Evolutionary conservation across 2,113 vertebrate species (phyloP).

Genomic region (Protobothrops mucrosquamatus): DNA sequence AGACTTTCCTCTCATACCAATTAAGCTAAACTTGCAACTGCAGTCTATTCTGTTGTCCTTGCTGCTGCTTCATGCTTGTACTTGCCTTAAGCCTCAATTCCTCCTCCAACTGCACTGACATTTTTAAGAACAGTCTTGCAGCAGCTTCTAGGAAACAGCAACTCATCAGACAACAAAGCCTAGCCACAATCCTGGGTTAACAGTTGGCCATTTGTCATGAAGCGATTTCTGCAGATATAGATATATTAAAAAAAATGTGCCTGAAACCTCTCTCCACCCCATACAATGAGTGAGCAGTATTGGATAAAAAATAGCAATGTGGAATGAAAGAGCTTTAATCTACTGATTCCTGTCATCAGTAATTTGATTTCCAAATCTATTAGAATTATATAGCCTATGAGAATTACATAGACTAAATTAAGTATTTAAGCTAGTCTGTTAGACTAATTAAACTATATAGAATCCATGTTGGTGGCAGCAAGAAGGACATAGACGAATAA

Average conservation of each 20-base stretch:
- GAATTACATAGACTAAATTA: not conserved
- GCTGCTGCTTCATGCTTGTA: conserved; percentile 48
- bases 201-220: not conserved
- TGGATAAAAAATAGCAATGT: not conserved
- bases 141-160: conserved; percentile 13
- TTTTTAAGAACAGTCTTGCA: conserved; percentile 22
- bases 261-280: not conserved
- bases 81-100: conserved; percentile 45
- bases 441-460: not conserved
- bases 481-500: not conserved
- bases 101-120: conserved; percentile 54
- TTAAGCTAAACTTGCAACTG: conserved; percentile 64
- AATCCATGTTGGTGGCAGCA: not conserved
- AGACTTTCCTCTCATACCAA: conserved; percentile 59
- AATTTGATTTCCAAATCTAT: not conserved
- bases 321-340: not conserved
- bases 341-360: not conserved
- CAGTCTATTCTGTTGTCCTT: conserved; percentile 57
- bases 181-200: not conserved
- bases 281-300: not conserved
- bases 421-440: not conserved
- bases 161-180: not conserved
- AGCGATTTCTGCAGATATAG: not conserved
- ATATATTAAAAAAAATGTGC: not conserved
- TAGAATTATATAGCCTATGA: not conserved